Percentiles rank a stretch among this genome's conserved stretches.
Conservation (phyloP, 1,140 invertebrate genomes). For the Latrodectus geometricus region DNA sequence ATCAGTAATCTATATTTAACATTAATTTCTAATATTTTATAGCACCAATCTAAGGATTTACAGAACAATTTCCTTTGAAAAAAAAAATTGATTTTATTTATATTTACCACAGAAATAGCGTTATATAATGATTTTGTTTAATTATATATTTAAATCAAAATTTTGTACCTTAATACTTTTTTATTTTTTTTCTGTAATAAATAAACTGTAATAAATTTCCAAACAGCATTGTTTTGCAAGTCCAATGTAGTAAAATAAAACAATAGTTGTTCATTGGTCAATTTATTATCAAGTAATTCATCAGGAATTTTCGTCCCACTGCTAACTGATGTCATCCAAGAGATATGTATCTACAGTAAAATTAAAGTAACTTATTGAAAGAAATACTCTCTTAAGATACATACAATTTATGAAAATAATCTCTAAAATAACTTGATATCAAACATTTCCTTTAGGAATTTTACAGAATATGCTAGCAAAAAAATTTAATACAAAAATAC, state of each 20-base stretch:
- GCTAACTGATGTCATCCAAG: slow-evolving; percentile 7
- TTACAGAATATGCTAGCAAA: not conserved
- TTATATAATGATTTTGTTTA: not conserved
- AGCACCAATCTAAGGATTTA: not conserved
- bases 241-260: slow-evolving; percentile 18
- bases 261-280: slow-evolving; percentile 22
- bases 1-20: not conserved
- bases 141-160: too few species aligned
- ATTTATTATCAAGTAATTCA: slow-evolving; percentile 6
- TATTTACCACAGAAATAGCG: not conserved
- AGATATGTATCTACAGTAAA: slow-evolving; percentile 17
- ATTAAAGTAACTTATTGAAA: slow-evolving; percentile 1
- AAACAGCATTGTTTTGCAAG: not conserved
- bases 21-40: not conserved
- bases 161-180: slow-evolving; percentile 31
- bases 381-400: not conserved
- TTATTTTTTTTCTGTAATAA: slow-evolving; percentile 21
- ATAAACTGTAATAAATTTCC: slow-evolving; percentile 28
- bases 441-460: not conserved
- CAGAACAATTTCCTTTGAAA: not conserved
- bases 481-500: slow-evolving; percentile 1
- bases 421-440: too few species aligned
- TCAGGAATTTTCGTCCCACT: slow-evolving; percentile 30
- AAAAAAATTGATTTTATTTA: not conserved
- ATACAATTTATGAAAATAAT: not conserved